Evolutionary conservation across 2,888 invertebrate genomes (phyloP).

Genomic region (Carabus problematicus): DNA sequence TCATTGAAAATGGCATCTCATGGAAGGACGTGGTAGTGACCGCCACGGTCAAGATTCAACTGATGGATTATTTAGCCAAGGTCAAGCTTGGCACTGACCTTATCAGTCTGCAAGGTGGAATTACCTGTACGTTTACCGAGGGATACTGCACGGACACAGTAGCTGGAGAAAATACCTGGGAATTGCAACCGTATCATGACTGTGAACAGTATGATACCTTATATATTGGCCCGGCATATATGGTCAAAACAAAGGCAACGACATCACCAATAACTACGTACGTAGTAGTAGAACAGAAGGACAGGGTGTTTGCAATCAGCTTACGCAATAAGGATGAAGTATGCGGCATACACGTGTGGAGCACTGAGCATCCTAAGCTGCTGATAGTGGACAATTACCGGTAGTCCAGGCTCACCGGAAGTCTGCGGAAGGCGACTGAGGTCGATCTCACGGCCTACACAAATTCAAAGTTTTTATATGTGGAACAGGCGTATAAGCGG

Average conservation of each 20-base stretch:
- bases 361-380: background rate
- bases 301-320: constrained; percentile 41
- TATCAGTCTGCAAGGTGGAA: constrained; percentile 35
- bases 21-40: constrained; percentile 42
- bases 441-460: no score
- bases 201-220: no score
- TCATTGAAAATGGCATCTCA: constrained; percentile 27
- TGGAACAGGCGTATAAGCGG: constrained; percentile 20
- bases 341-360: background rate
- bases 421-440: no score
- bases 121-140: constrained; percentile 39
- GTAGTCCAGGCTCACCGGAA: no score
- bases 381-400: constrained; percentile 34
- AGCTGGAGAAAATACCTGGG: constrained; percentile 36
- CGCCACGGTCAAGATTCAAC: constrained; percentile 36
- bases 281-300: constrained; percentile 38
- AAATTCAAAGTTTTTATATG: no score
- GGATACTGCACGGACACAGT: constrained; percentile 44
- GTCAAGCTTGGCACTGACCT: constrained; percentile 42
- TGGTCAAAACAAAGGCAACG: no score
- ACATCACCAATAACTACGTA: constrained; percentile 10
- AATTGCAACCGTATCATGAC: no score
- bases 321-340: constrained; percentile 33
- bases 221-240: no score
- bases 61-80: constrained; percentile 39